Evolutionary conservation across 1,140 invertebrate species (phyloP), one percentile per base, ranked within the genome.

Genomic region (Pantala flavescens): DNA sequence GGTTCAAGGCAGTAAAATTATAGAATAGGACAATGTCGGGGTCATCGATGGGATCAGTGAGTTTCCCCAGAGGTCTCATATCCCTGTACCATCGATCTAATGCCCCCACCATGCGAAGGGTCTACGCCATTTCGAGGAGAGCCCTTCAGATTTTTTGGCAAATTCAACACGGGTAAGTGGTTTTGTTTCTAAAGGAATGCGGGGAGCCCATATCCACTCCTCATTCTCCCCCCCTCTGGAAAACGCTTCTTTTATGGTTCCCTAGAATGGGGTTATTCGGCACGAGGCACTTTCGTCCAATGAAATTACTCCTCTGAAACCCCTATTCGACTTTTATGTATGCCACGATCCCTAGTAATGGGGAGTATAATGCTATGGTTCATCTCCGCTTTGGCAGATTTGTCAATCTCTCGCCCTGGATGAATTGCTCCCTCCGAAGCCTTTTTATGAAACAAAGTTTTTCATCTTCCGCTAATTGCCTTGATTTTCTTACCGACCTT

Each of bases 81-180:
- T 36, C 28, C 28, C 9, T 36, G 49, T 3, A 12, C 16, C 49
- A 63, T 63, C n/a, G 49, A 63, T 63, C 49, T 63, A 63, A 63
- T 36, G 49, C 49, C 49, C 49, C 14, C 49, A 21, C 49, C 49
- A 63, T 63, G 49, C 49, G 12, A 16, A 36, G 49, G 49, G 12
- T 16, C 28, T 21, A 63, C 49, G 49, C 16, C 49, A 63, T 63
- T 63, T 21, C 49, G 49, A 63, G 16, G 49, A 63, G 49, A 63
- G n/a, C 49, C 49, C 49, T 63, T 63, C 49, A 63, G 49, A 63
- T 63, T 63, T 63, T 63, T 63, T 63, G 49, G 49, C 49, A 21
- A 63, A 63, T 63, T 63, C 49, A 63, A 63, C 49, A 63, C 49
- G 49, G 49, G 49, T 63, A 63, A 63, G 49, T 63, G 49, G 49